Base-by-base conservation (phyloP, 2,888 invertebrate genomes). In the Psococerastis gibbosa region DNA sequence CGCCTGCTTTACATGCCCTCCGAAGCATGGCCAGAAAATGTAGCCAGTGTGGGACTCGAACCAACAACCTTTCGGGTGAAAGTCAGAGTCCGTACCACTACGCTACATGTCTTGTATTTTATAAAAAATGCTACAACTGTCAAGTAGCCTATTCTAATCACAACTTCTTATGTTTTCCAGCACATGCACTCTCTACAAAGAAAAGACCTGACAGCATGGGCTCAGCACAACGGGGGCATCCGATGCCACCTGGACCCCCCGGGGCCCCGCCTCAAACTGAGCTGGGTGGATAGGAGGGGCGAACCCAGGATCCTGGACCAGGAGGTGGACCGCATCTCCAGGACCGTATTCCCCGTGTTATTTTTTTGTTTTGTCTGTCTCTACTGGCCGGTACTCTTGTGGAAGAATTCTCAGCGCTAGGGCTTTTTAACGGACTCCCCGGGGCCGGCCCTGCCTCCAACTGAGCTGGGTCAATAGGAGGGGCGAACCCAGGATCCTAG, bases 331-430 rank as follows among this genome's bases (percentile, higher is more conserved):
- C 72, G 74, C 54, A 67, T 78, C 3, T 81, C 82, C 3, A 68
- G 82, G 42, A 70, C 78, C 41, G 71, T 80, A 3, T 84, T 84
- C 58, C 84, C 84, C 5, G 71, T 73, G 13, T 58, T 82, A n/a
- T 85, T 84, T 61, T 68, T 79, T 15, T 66, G 81, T 15, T 83
- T 84, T 57, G 73, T 78, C 43, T 66, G 76, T 1, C 65, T 81
- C 55, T 84, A 81, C 60, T 84, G 83, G 82, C 80, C 81, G 1
- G 75, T 81, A 47, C 62, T 84, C 41, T 61, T 81, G 38, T 64
- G 79, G 51, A 78, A 76, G 55, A 76, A 48, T 32, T 38, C 43
- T 22, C 17, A 38, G 18, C 17, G 15, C 20, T 38, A 38, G 33
- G 22, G 8, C 13, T 22, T 23, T 11, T 9, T n/a, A 31, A 9